Evolutionary conservation across 2,113 vertebrate species (phyloP).

Genomic region (Clarias gariepinus): DNA sequence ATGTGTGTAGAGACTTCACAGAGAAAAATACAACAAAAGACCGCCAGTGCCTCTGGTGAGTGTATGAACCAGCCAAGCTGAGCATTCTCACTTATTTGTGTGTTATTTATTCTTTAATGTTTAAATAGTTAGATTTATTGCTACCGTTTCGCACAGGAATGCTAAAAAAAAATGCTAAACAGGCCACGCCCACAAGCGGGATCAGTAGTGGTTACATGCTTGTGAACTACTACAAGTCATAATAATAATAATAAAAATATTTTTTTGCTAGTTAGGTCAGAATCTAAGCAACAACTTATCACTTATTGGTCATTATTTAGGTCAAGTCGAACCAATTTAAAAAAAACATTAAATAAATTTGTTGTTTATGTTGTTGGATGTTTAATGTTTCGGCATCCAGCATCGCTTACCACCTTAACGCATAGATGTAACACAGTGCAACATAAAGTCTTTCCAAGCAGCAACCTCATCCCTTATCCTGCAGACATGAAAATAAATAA

Average conservation of each 20-base stretch:
- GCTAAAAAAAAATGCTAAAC: neutral
- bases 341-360: neutral
- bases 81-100: neutral
- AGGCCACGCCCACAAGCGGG: neutral
- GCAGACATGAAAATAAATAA: constrained; percentile 13
- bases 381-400: neutral
- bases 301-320: neutral
- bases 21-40: neutral
- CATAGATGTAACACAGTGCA: constrained; percentile 37
- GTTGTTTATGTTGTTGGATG: too few species aligned
- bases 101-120: neutral
- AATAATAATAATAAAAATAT: too few species aligned
- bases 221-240: neutral
- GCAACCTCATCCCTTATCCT: neutral
- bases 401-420: neutral
- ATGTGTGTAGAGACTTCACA: neutral
- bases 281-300: too few species aligned
- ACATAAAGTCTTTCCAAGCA: constrained; percentile 26
- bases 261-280: neutral
- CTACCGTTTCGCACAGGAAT: neutral
- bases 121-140: neutral
- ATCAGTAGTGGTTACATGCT: neutral
- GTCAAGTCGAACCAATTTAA: neutral
- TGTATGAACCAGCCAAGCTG: neutral
- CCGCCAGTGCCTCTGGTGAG: neutral